Base-by-base conservation (phyloP, 2,113 vertebrate genomes). In the Mus pahari region DNA sequence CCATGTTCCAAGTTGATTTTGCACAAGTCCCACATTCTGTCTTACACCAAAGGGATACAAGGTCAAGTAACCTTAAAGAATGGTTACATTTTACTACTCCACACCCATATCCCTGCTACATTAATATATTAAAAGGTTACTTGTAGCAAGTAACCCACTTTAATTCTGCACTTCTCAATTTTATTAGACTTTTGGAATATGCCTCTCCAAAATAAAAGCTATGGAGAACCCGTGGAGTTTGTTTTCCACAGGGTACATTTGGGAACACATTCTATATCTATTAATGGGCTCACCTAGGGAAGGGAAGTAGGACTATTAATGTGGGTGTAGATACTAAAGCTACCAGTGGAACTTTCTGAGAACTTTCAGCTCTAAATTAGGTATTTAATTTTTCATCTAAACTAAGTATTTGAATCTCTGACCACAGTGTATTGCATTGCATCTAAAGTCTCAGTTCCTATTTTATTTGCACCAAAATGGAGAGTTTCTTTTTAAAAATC, bases 101-200 rank as follows among this genome's bases (percentile, higher is more conserved):
- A 78, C 33, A 66, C 36, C 86, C 50, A 64, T 33, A 83, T 28
- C 39, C 39, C 89, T 5, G 45, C 33, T 60, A n/a, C 13, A 92
- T 86, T 89, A 55, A 93, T 50, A 75, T 75, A 74, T 83, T 87
- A 92, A 93, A 95, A 82, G 2, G 17, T 79, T n/a, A n/a, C 17
- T 66, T 79, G 0, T 66, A 53, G 9, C 42, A 82, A 89, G 89
- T 16, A 92, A 68, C 6, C 2, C 20, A 3, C 53, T 93, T 86
- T n/a, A 97, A 92, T 45, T 94, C 39, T 86, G 39, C 7, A 86
- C 77, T 86, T 96, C 45, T 17, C 4, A 66, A 48, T 91, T 62
- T 66, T 86, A 86, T 89, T 89, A 75, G 7, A 91, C n/a, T 83
- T 91, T 3, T 74, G 42, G 1, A 73, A 86, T 82, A 19, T 24